phyloP scores from a whole-genome alignment of 2,797 vertebrate species.

The Nyctibius grandis region DNA sequence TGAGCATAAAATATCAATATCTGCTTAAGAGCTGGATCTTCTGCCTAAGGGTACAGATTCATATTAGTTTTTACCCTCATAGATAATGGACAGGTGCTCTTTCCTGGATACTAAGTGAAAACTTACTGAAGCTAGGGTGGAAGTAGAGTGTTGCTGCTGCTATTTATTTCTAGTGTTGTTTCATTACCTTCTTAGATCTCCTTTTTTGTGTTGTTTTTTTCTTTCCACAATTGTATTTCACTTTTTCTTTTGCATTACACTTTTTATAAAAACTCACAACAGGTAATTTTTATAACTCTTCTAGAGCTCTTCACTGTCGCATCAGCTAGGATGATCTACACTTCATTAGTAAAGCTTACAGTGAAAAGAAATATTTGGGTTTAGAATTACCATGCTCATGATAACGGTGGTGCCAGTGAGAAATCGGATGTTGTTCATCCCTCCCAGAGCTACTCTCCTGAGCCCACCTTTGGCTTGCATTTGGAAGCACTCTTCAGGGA shows the following conservation, averaged over 20 bases:
- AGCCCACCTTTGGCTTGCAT: background rate
- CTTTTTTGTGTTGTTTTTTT: background rate
- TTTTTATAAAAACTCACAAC: background rate
- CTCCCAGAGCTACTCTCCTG: background rate
- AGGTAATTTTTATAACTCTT: background rate
- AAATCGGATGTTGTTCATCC: background rate
- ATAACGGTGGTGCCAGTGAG: background rate
- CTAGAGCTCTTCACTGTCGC: background rate
- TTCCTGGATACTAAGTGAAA: background rate
- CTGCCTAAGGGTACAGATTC: background rate
- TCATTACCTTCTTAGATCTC: background rate
- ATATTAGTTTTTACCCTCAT: background rate
- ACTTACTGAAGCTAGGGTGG: background rate
- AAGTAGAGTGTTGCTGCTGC: background rate
- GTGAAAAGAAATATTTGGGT: background rate
- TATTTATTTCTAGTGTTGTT: background rate
- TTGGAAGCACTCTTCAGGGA: background rate
- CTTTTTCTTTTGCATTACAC: background rate
- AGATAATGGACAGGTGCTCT: background rate
- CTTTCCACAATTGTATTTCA: background rate
- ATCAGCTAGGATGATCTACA: background rate
- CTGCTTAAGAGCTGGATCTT: background rate
- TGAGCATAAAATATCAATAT: background rate
- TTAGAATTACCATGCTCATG: background rate
- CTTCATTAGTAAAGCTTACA: background rate